A percentile compares a stretch with the other conserved stretches of the same genome.
Conservation (phyloP, 2,113 vertebrate genomes). For the Ia io region DNA sequence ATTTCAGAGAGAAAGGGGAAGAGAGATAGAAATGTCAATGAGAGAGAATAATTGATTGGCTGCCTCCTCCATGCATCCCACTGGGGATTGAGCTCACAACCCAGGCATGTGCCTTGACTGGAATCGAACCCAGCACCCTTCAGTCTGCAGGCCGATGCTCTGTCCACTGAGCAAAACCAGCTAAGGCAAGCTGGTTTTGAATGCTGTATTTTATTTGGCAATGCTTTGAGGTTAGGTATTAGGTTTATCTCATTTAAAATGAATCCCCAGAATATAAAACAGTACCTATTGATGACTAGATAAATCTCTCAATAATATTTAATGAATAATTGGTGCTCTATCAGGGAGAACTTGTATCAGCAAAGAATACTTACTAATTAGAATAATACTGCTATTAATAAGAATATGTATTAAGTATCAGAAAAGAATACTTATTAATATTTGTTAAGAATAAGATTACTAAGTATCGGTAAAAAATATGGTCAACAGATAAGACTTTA, state of each 20-base stretch:
- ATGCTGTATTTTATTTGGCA: background rate
- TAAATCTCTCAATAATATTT: conserved; percentile 17
- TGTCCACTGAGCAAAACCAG: too few species aligned
- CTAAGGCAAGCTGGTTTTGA: background rate
- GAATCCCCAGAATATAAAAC: conserved; percentile 1
- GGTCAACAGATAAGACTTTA: background rate
- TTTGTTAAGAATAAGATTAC: background rate
- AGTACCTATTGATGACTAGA: background rate
- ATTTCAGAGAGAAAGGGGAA: too few species aligned
- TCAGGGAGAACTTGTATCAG: background rate
- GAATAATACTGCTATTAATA: background rate
- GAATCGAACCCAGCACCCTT: too few species aligned
- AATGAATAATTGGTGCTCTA: background rate
- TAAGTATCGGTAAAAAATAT: conserved; percentile 21
- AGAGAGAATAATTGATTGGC: too few species aligned
- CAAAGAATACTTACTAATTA: conserved; percentile 19
- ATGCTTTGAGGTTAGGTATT: background rate
- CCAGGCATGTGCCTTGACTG: too few species aligned
- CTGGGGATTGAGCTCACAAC: too few species aligned
- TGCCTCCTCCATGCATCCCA: too few species aligned
- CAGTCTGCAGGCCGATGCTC: too few species aligned
- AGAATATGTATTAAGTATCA: background rate
- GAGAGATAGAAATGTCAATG: too few species aligned
- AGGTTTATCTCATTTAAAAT: background rate
- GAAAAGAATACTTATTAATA: background rate